Evolutionary conservation across 2,888 invertebrate species (phyloP), one percentile per base, ranked within the genome.

Genomic region (Eupithecia subfuscata): DNA sequence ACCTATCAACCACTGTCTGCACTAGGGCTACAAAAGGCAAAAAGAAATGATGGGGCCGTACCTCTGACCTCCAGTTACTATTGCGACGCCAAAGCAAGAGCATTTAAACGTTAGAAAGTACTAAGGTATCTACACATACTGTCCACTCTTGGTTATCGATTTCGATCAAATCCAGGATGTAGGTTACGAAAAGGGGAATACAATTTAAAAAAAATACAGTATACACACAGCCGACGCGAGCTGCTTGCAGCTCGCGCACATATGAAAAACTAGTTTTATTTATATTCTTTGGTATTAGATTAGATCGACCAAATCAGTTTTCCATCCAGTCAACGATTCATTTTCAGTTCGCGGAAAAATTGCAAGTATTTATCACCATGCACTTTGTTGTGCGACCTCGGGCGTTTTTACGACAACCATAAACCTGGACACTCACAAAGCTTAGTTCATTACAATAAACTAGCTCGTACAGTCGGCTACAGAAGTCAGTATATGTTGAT

Each of bases 341-440:
- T 64, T 81, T 83, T 83, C 65, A 68, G 68, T 84, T 82, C 81
- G 82, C 88, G 89, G 88, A 90, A 91, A 90, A 68, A 90, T 86
- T 90, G 90, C 90, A 89, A 80, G 84, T 86, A 89, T 89, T 84
- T 87, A 89, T 86, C 84, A 87, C 84, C 81, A 83, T 87, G 90
- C 89, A 92, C 89, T 90, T 90, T 90, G 89, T 89, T 83, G 82
- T 77, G 70, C 83, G 91, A 86, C 94, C 93, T 93, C 89, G 89
- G 78, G 76, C 83, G 86, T 12, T 88, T 94, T 93, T 92, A 93
- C 89, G 92, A 91, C 93, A 88, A 91, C 87, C 88, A 91, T 92
- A 89, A 91, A 89, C 90, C 87, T 90, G 89, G 88, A 88, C 88
- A 56, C 22, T 56, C 11, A 88, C 88, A 86, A 92, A 90, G 90